phyloP scores from a whole-genome alignment of 2,113 vertebrate species.

The Columba livia region DNA sequence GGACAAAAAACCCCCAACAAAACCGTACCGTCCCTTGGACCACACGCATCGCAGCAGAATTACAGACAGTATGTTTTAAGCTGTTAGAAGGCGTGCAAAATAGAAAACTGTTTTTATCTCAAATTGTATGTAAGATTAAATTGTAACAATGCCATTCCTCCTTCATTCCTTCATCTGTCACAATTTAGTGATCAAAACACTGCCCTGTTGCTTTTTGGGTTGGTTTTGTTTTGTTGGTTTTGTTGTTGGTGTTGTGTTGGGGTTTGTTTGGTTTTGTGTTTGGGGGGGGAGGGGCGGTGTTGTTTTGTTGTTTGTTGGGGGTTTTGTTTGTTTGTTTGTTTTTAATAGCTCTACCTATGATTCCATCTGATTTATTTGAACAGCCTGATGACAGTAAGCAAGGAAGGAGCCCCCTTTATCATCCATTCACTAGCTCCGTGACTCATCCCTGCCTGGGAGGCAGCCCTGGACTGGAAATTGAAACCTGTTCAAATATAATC shows the following conservation, averaged over 20 bases:
- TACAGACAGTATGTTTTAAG: rapidly evolving
- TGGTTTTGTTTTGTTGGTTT: background rate
- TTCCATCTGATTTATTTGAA: background rate
- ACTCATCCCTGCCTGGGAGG: background rate
- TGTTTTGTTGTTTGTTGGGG: no score
- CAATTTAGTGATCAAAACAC: background rate
- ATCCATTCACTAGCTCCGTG: background rate
- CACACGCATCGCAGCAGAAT: rapidly evolving
- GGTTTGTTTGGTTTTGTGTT: no score
- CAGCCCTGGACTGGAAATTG: background rate
- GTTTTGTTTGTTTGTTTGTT: no score
- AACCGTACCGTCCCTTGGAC: rapidly evolving
- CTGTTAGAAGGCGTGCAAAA: background rate
- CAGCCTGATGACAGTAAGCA: background rate
- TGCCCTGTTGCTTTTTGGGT: background rate
- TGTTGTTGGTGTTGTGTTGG: no score
- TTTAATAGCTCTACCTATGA: background rate
- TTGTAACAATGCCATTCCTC: background rate
- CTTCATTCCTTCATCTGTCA: background rate
- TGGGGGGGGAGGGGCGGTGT: no score
- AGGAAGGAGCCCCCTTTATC: background rate
- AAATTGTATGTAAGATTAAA: background rate
- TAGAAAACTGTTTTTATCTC: background rate
- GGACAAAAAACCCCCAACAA: no score
- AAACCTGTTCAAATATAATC: background rate